A percentile compares a stretch with the other conserved stretches of the same genome.
Conservation (phyloP, 2,113 vertebrate species). For the Pseudopodoces humilis region DNA sequence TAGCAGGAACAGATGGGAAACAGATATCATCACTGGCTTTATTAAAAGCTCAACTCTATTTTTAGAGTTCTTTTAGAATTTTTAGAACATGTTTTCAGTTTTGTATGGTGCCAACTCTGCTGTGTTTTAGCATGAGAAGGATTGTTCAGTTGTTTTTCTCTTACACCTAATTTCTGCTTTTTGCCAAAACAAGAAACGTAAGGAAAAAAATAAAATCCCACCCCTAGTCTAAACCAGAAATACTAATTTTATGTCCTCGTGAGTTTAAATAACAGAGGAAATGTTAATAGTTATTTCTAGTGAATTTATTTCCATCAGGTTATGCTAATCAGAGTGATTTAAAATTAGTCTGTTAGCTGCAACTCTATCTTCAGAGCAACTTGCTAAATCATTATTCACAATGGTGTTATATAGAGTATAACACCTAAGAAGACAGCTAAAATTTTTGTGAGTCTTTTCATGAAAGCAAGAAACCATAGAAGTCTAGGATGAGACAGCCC, state of each 20-base stretch:
- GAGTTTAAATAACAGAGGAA: not conserved
- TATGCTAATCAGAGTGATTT: not conserved
- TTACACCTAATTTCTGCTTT: not conserved
- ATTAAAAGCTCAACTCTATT: slow-evolving; percentile 22
- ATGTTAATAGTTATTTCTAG: not conserved
- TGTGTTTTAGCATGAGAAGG: not conserved
- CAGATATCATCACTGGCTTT: not conserved
- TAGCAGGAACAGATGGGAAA: slow-evolving; percentile 33
- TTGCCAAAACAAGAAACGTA: not conserved
- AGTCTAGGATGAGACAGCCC: not conserved
- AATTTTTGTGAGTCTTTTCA: not conserved
- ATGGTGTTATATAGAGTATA: not conserved
- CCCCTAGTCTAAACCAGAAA: not conserved
- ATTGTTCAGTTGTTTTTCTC: not conserved
- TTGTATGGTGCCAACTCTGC: not conserved
- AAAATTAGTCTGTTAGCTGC: not conserved
- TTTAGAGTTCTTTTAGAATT: slow-evolving; percentile 21
- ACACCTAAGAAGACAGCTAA: not conserved
- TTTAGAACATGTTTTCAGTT: slow-evolving; percentile 30
- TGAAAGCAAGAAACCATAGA: not conserved
- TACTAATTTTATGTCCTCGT: not conserved
- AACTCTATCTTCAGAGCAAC: not conserved
- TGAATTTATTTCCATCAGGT: not conserved
- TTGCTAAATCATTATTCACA: not conserved
- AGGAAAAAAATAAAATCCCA: not conserved